These are phyloP conservation scores for Oligia fasciuncula DNA, from an alignment of 2,888 invertebrate species.

Conservation along the genomic window DNA sequence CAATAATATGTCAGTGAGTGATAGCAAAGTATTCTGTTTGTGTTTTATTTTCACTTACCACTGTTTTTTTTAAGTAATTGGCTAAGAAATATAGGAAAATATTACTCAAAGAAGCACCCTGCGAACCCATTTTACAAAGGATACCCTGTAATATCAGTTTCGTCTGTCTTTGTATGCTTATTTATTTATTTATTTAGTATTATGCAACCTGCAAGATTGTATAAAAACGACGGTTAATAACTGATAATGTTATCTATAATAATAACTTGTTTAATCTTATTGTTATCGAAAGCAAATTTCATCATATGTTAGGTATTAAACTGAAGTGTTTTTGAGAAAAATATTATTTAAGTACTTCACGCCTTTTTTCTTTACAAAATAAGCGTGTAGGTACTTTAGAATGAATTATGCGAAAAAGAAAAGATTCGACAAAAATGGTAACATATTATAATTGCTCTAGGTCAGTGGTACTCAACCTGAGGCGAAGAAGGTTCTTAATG, in stretches of 20 bases:
- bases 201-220: not conserved
- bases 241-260: not conserved
- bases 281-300: not conserved
- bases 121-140: not conserved
- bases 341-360: slow-evolving; percentile 2
- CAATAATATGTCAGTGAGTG: too few species aligned
- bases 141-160: not conserved
- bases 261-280: not conserved
- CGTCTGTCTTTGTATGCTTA: not conserved
- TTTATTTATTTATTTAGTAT: too few species aligned
- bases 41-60: too few species aligned
- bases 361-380: slow-evolving; percentile 8
- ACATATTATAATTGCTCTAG: not conserved
- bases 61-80: not conserved
- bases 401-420: not conserved
- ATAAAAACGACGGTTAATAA: not conserved
- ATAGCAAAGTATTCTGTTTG: too few species aligned
- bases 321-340: not conserved
- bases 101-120: not conserved
- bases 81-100: not conserved
- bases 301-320: not conserved
- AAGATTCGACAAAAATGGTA: not conserved
- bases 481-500: not conserved
- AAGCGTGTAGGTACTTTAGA: not conserved
- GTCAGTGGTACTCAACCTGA: not conserved